Percentiles rank a stretch among this genome's conserved stretches.
These are phyloP conservation scores for Hypanus sabinus DNA, from an alignment of 2,113 vertebrate genomes.

Conservation along the genomic window DNA sequence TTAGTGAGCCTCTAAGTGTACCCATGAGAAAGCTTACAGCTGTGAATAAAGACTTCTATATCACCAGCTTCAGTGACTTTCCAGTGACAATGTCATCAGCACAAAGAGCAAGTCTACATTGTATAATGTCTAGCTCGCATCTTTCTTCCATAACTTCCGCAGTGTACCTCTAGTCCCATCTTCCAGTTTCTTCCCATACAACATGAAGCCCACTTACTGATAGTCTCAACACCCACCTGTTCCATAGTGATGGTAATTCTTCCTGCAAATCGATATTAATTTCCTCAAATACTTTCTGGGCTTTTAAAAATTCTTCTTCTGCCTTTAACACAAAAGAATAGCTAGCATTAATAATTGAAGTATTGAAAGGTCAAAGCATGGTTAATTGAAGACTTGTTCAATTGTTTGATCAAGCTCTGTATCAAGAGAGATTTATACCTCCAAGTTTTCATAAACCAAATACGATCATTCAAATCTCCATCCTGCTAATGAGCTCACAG, in stretches of 20 bases:
- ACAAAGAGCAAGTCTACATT: no score
- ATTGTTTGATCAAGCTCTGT: not conserved
- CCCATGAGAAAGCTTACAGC: no score
- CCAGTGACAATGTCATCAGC: no score
- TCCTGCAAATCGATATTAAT: constrained; percentile 95
- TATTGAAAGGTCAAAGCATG: not conserved
- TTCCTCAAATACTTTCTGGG: constrained; percentile 97
- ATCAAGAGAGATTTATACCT: no score
- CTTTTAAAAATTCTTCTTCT: constrained; percentile 89
- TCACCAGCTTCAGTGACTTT: no score
- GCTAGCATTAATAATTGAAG: not conserved
- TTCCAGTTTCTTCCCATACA: not conserved
- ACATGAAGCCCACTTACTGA: not conserved
- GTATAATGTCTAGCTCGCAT: not conserved
- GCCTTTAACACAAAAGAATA: constrained; percentile 64
- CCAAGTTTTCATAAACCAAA: no score
- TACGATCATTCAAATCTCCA: no score
- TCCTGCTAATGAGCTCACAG: no score
- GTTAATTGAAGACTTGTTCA: not conserved
- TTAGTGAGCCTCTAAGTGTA: no score
- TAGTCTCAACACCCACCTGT: constrained; percentile 66
- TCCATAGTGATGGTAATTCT: constrained; percentile 94
- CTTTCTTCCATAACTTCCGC: not conserved
- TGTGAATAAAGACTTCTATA: no score
- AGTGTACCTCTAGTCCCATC: no score